A percentile compares a stretch with the other conserved stretches of the same genome.
phyloP scores from a whole-genome alignment of 2,113 vertebrate species.

The Lonchura striata region DNA sequence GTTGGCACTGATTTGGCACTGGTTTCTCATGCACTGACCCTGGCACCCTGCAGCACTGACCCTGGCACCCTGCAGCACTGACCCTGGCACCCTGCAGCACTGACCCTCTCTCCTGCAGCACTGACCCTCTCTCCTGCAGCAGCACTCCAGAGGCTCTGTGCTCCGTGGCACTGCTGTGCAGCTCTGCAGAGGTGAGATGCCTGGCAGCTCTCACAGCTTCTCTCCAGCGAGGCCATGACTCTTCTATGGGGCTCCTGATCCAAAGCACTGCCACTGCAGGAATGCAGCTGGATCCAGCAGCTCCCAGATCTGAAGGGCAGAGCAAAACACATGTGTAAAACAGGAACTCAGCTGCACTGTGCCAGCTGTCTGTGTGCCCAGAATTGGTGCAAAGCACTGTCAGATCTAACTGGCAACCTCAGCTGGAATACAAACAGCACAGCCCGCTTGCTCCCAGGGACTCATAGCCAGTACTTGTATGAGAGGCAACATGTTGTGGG shows the following conservation, averaged over 20 bases:
- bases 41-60: too few species aligned
- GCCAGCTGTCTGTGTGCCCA: neutral
- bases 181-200: neutral
- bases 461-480: neutral
- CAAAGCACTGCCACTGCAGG: neutral
- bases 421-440: neutral
- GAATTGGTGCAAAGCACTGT: neutral
- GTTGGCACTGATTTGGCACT: neutral
- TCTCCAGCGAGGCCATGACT: neutral
- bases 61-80: too few species aligned
- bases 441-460: neutral
- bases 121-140: neutral
- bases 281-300: neutral
- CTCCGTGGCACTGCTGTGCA: neutral
- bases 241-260: neutral
- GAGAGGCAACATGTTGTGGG: neutral
- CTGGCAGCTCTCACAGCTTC: neutral
- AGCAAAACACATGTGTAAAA: neutral
- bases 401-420: neutral
- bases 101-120: neutral
- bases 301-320: neutral
- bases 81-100: too few species aligned
- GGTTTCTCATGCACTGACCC: neutral
- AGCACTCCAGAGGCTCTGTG: fast-evolving
- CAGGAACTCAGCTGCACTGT: neutral